Evolutionary conservation across 2,888 invertebrate genomes (phyloP), one percentile per base, ranked within the genome.

Genomic region (Girardia tigrina): DNA sequence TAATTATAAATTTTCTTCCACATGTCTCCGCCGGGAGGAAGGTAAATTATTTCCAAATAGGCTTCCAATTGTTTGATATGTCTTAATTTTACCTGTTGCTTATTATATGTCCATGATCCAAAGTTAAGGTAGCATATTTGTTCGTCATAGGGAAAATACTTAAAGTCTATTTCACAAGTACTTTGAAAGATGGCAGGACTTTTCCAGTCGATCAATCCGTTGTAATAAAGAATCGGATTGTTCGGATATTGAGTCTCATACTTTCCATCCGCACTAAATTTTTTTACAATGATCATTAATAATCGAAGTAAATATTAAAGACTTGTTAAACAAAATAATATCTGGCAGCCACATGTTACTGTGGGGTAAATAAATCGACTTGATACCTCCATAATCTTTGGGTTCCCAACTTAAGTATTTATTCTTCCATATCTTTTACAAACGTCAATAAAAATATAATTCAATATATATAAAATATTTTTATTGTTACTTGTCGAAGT

Each of bases 291-390:
- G n/a, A n/a, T n/a, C n/a, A n/a, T n/a, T n/a, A 56, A 56, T 56
- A 56, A 56, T 20, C 56, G 4, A 56, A 12, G 2, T 8, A n/a
- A 6, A 16, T 56, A n/a, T n/a, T n/a, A n/a, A n/a, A n/a, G n/a
- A 56, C 56, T 56, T 56, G n/a, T 56, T 56, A 56, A 56, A 56
- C n/a, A 73, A 36, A 4, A 73, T 42, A 29, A 73, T 36, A 26
- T 27, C 73, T 36, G 73, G 73, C 2, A 29, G 16, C 73, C 73
- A 73, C 73, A 73, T 28, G n/a, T 73, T 36, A 12, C 23, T 73
- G 29, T 73, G 28, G n/a, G 28, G 28, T 23, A 28, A 36, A 12
- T 27, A 28, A 8, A 73, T 36, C 4, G 28, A 29, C 42, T 12
- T 73, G 2, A 73, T 26, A n/a, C 42, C 42, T 6, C 28, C 73